phyloP scores from a whole-genome alignment of 1,140 invertebrate genomes.

The Probaryconus sp. region DNA sequence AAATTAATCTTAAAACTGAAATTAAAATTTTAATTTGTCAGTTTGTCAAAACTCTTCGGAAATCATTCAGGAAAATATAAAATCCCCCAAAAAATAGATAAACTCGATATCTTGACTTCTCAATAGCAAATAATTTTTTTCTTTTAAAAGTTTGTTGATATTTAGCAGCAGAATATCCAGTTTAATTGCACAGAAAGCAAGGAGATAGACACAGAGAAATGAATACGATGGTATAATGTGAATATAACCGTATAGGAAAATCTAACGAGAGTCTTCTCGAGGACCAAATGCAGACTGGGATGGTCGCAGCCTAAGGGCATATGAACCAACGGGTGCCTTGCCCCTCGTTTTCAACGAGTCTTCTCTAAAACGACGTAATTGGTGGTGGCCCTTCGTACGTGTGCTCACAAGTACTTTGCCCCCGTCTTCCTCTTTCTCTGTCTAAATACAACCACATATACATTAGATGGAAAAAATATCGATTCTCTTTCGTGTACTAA shows the following conservation, averaged over 20 bases:
- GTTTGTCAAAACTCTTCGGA: no score
- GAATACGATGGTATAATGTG: constrained; percentile 55
- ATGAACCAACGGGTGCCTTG: constrained; percentile 55
- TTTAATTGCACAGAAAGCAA: constrained; percentile 33
- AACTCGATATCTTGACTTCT: no score
- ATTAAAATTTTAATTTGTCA: no score
- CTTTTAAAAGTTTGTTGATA: constrained; percentile 12
- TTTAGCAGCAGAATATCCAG: constrained; percentile 8
- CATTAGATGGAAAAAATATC: constrained; percentile 48
- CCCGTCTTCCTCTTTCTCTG: constrained; percentile 26
- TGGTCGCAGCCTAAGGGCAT: constrained; percentile 63
- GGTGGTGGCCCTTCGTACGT: constrained; percentile 65
- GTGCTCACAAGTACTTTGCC: constrained; percentile 32
- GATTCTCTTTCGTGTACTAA: constrained; percentile 55
- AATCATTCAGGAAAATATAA: no score
- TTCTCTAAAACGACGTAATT: constrained; percentile 73
- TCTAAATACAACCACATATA: constrained; percentile 28
- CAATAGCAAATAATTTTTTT: constrained; percentile 35
- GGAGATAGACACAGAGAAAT: constrained; percentile 41
- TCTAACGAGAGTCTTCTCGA: constrained; percentile 68
- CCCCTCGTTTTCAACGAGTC: constrained; percentile 64
- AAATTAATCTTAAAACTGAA: no score
- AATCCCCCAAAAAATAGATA: no score
- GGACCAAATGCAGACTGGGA: constrained; percentile 58
- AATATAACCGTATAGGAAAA: constrained; percentile 70